Percentiles rank a stretch among this genome's conserved stretches.
These are phyloP conservation scores for Drosophila meridiana DNA, from an alignment of 2,888 invertebrate species.

Conservation along the genomic window DNA sequence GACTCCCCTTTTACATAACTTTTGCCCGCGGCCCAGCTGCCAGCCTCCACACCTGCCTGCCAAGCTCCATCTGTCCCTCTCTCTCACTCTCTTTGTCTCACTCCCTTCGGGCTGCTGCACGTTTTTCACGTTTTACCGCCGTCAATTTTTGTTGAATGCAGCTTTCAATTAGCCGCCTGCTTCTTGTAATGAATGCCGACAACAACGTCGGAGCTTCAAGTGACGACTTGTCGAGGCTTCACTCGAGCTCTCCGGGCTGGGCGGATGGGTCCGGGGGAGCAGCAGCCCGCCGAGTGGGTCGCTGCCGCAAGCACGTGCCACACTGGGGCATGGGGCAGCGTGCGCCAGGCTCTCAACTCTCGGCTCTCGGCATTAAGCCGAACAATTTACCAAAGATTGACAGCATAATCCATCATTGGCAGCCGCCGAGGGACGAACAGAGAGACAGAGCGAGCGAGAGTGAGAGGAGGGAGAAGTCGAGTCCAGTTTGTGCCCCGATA, in stretches of 20 bases:
- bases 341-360: conserved; percentile 53
- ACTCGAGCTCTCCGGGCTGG: conserved; percentile 1
- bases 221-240: conserved; percentile 70
- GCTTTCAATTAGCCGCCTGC: conserved; percentile 79
- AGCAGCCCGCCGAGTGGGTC: conserved; percentile 9
- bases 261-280: background rate
- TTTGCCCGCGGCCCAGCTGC: conserved; percentile 29
- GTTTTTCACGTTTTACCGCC: conserved; percentile 66
- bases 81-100: background rate
- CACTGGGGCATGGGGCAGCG: conserved; percentile 34
- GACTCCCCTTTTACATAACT: conserved; percentile 72
- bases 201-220: conserved; percentile 55
- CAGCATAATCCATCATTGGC: conserved; percentile 77
- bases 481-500: conserved; percentile 13
- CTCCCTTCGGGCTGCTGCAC: conserved; percentile 6
- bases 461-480: background rate
- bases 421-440: conserved; percentile 13
- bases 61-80: conserved; percentile 3
- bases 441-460: background rate
- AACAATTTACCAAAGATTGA: conserved; percentile 77
- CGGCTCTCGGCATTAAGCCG: conserved; percentile 61
- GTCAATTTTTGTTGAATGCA: conserved; percentile 69
- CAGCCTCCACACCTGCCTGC: conserved; percentile 27
- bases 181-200: conserved; percentile 76
- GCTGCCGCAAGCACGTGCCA: conserved; percentile 51